phyloP scores from a whole-genome alignment of 2,113 vertebrate species.

The Ancistrus triradiatus region DNA sequence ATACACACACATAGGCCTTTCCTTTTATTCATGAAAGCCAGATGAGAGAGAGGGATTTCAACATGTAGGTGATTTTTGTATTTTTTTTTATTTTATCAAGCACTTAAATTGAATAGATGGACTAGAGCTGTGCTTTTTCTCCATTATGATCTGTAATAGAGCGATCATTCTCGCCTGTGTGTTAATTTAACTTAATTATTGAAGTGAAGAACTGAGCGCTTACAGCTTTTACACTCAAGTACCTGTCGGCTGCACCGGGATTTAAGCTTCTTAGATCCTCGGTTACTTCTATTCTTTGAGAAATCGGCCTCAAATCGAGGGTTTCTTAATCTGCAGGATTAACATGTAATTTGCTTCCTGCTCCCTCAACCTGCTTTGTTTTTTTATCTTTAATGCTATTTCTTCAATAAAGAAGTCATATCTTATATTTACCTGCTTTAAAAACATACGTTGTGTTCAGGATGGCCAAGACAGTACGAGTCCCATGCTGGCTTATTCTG shows the following conservation, averaged over 20 bases:
- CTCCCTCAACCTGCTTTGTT: too few relatives aligned
- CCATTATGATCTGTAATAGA: slow-evolving; percentile 61
- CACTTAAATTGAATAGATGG: slow-evolving; percentile 54
- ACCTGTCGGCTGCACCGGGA: slow-evolving; percentile 13
- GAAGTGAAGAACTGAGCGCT: slow-evolving; percentile 45
- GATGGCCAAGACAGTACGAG: too few relatives aligned
- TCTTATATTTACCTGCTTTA: too few relatives aligned
- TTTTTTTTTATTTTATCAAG: slow-evolving; percentile 23
- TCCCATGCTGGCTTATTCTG: too few relatives aligned
- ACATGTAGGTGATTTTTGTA: too few relatives aligned
- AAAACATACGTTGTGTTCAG: too few relatives aligned
- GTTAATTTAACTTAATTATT: slow-evolving; percentile 57
- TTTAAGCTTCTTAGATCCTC: slow-evolving; percentile 17
- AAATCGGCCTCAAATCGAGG: slow-evolving; percentile 3
- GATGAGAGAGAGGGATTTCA: not conserved
- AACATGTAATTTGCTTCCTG: too few relatives aligned
- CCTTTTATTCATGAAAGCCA: not conserved
- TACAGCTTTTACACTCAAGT: slow-evolving; percentile 17
- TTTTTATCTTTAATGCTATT: too few relatives aligned
- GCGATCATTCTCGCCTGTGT: slow-evolving; percentile 62
- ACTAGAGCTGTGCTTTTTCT: slow-evolving; percentile 54
- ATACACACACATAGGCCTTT: not conserved
- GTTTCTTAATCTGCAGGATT: slow-evolving; percentile 1
- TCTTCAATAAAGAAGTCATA: too few relatives aligned
- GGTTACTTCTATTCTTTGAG: not conserved